phyloP scores from a whole-genome alignment of 2,113 vertebrate genomes.

The human region DNA sequence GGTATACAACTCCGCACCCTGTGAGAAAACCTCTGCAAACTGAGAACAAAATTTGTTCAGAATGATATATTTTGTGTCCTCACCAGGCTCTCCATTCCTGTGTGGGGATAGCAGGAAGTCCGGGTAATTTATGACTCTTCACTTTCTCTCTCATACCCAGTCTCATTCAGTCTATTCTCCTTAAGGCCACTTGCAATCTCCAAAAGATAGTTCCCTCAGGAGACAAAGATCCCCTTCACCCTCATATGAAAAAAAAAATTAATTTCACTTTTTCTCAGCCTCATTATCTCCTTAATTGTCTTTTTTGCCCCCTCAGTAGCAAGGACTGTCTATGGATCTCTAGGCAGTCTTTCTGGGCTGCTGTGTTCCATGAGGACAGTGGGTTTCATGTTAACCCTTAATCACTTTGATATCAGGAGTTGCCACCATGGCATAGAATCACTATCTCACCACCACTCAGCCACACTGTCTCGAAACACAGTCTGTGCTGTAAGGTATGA shows the following conservation, averaged over 20 bases:
- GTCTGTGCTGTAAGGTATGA: neutral
- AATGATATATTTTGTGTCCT: conserved; percentile 54
- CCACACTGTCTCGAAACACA: neutral
- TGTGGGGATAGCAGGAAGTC: neutral
- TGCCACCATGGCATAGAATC: neutral
- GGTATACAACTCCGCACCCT: neutral
- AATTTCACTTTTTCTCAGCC: conserved; percentile 66
- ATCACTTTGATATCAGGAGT: neutral
- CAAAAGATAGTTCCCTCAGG: conserved; percentile 39
- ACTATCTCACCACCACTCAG: neutral
- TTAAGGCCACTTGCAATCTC: conserved; percentile 38
- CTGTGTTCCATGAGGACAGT: conserved; percentile 12
- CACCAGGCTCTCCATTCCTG: neutral
- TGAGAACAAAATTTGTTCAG: conserved; percentile 73
- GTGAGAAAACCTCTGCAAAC: conserved; percentile 20
- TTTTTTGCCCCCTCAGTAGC: conserved; percentile 63
- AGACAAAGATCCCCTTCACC: conserved; percentile 27
- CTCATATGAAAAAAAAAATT: conserved; percentile 45
- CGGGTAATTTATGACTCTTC: conserved; percentile 36
- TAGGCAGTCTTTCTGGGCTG: conserved; percentile 69
- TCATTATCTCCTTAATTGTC: conserved; percentile 72
- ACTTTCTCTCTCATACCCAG: conserved; percentile 40
- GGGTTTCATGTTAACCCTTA: neutral
- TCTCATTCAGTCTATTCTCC: conserved; percentile 33
- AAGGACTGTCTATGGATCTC: conserved; percentile 70